These are phyloP conservation scores for Nemopilema nomurai DNA, from an alignment of 30 jellyfish, hydroid and myxozoan species.

Conservation along the genomic window DNA sequence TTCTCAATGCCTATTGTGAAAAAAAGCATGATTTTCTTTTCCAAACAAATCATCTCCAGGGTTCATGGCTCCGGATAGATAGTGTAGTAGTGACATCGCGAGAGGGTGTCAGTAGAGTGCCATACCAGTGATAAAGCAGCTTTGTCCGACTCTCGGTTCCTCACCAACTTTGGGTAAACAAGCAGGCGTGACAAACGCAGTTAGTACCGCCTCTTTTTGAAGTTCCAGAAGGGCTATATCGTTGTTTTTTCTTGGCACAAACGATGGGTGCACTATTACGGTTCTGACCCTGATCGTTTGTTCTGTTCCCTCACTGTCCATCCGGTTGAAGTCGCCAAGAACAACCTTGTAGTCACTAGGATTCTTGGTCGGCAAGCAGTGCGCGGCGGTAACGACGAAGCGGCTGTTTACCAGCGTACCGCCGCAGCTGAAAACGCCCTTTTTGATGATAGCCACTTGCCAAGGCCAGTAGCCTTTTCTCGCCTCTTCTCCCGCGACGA, in stretches of 20 bases:
- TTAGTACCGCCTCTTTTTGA: conserved; percentile 47
- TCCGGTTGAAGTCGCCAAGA: conserved; percentile 77
- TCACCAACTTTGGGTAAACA: conserved; percentile 72
- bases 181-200: conserved; percentile 56
- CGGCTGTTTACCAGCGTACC: conserved; percentile 76
- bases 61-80: no score
- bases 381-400: conserved; percentile 86
- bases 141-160: conserved; percentile 55
- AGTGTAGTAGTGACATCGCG: no score
- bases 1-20: no score
- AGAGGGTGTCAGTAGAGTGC: no score
- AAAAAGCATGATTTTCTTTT: no score
- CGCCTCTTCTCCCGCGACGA: conserved; percentile 67
- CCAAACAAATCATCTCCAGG: no score
- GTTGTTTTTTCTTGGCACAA: conserved; percentile 9
- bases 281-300: conserved; percentile 35
- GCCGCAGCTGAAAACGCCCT: conserved; percentile 74
- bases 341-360: conserved; percentile 38
- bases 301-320: conserved; percentile 69
- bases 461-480: conserved; percentile 90
- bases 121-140: conserved; percentile 82
- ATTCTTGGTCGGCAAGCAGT: conserved; percentile 48
- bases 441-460: conserved; percentile 75
- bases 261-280: conserved; percentile 60
- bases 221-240: conserved; percentile 78